Base-by-base conservation (phyloP, 2,113 vertebrate genomes). In the Gnathonemus longibarbis region DNA sequence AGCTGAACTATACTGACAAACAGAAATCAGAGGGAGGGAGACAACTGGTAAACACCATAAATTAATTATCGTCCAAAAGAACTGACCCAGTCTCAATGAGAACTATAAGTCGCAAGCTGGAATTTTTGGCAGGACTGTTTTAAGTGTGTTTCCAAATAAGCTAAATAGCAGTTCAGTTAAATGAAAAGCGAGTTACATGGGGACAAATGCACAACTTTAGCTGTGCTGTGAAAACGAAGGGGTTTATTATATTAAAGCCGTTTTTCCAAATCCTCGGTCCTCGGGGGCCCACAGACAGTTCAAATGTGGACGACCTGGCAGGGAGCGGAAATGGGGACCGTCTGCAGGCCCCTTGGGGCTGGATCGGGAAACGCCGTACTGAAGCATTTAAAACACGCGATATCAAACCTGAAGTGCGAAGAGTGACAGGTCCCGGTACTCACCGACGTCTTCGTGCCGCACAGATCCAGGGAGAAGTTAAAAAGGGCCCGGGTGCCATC, bases 381-480 rank as follows among this genome's bases (percentile, higher is more conserved):
- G n/a, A n/a, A n/a, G n/a, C n/a, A n/a, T 66, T 66, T 66, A 27
- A 27, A 66, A 66, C 58, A 9, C 11, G 9, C 2, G 3, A 31
- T 1, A 70, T 13, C 62, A 53, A 70, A 70, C 24, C 66, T 70
- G 8, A 74, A 74, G 66, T 27, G 27, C 66, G 35, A 35, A 45
- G 84, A 48, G 5, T 58, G 35, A 9, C 2, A 0, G 1, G 17
- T 17, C 35, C 8, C 46, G 1, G 45, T 48, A 90, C 91, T 90
- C 90, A 94, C 94, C n/a, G 53, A 91, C 66, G 50, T 48, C 6
- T 88, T 50, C 50, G 94, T 94, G 2, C 93, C 94, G 90, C 94
- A 95, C 0, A 89, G 70, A 66, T 88, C 88, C 46, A 93, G 90
- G 1, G 90, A 35, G 50, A 95, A 94, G 62, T 77, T 91, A 42